Base-by-base conservation (phyloP, 2,113 vertebrate species). In the Dasyprocta punctata region DNA sequence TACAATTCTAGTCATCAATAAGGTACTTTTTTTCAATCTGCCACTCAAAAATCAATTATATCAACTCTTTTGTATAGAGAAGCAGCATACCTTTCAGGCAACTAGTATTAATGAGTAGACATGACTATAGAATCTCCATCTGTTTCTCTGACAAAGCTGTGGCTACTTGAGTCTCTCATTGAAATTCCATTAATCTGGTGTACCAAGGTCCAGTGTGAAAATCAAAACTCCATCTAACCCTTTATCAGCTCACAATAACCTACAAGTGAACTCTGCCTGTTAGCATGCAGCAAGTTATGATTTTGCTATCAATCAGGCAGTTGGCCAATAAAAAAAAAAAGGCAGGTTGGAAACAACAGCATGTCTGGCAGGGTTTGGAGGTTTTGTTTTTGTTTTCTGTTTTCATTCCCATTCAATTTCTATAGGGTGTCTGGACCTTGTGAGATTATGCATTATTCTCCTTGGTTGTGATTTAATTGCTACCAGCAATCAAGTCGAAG, bases 231-330 rank as follows among this genome's bases (percentile, higher is more conserved):
- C 98, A 98, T 99, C 99, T 98, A 98, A 99, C 98, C 98, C 98
- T 98, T 99, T 99, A 99, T 99, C 98, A 99, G 98, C 97, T 99
- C 98, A 99, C 98, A 99, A 99, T 99, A 99, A 99, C 99, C 99
- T 99, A 99, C 98, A 98, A 98, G 98, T 99, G 99, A 99, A 99
- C 99, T 99, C 98, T 99, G 98, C 98, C 98, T 99, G 98, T 99
- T 99, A 99, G 99, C 98, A 98, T 98, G 98, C 97, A 98, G 98
- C 98, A 98, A 99, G 98, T 98, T 99, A 99, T 99, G 98, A 99
- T 99, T 99, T 99, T 98, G 97, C 98, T 98, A 99, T 99, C 98
- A 98, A 99, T 99, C 98, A 99, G 97, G 96, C 98, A 96, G 96
- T 97, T 97, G 98, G 98, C 97, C 97, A 99, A 98, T 97, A 94